Conservation (phyloP, 2,797 vertebrate genomes). For the Poeciliopsis turneri region DNA sequence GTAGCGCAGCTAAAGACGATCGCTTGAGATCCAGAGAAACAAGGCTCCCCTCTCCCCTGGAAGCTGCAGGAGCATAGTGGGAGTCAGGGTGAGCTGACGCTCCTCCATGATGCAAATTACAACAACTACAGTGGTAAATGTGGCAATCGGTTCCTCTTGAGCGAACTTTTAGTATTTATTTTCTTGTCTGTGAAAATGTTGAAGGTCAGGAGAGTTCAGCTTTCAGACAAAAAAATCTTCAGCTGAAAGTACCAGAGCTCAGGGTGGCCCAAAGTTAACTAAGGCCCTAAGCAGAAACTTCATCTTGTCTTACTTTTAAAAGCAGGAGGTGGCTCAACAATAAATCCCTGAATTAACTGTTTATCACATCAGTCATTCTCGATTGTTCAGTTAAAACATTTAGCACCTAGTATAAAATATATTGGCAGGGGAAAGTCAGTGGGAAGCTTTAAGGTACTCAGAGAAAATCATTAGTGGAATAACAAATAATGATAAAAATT, state of each 20-base stretch:
- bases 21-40: slow-evolving; percentile 78
- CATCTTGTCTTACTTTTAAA: not conserved
- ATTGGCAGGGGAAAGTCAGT: not conserved
- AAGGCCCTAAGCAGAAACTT: not conserved
- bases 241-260: not conserved
- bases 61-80: slow-evolving; percentile 54
- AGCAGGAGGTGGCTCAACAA: not conserved
- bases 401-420: not conserved
- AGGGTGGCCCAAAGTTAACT: not conserved
- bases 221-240: not conserved
- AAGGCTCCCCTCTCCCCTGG: slow-evolving; percentile 55
- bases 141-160: slow-evolving; percentile 9
- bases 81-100: slow-evolving; percentile 59
- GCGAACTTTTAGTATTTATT: not conserved
- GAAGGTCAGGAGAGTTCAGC: slow-evolving; percentile 31
- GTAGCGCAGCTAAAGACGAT: slow-evolving; percentile 81
- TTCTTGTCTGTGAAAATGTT: slow-evolving; percentile 18
- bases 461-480: not conserved
- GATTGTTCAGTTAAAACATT: not conserved
- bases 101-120: slow-evolving; percentile 55
- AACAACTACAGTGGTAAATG: slow-evolving; percentile 29
- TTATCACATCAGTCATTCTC: not conserved
- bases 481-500: not conserved
- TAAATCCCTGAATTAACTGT: not conserved
- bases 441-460: not conserved